Conservation (phyloP, 2,888 invertebrate genomes). For the Pocota personata region DNA sequence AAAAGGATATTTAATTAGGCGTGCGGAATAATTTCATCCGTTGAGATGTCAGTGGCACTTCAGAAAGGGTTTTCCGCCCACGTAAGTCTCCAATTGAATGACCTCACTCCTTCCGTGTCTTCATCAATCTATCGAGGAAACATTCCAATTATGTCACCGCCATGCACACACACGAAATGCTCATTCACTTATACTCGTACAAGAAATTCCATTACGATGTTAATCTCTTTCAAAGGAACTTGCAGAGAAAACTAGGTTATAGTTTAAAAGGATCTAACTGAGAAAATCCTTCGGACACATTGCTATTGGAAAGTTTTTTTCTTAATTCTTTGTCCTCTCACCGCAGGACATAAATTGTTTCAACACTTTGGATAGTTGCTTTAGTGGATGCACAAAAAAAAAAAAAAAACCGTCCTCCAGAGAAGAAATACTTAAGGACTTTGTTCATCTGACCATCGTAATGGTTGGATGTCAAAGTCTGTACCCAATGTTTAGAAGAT, state of each 20-base stretch:
- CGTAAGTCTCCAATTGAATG: constrained; percentile 43
- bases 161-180: constrained; percentile 23
- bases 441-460: constrained; percentile 21
- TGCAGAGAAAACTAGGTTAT: constrained; percentile 42
- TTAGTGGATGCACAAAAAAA: background rate
- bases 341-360: constrained; percentile 59
- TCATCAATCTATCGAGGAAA: constrained; percentile 20
- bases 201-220: constrained; percentile 60
- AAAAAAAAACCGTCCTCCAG: background rate
- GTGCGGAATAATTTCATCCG: constrained; percentile 55
- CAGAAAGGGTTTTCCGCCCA: constrained; percentile 31
- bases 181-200: background rate
- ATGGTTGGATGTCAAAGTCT: constrained; percentile 3
- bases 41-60: constrained; percentile 41
- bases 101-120: background rate
- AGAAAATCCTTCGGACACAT: constrained; percentile 59
- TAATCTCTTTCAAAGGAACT: constrained; percentile 57
- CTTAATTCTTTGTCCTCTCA: constrained; percentile 49
- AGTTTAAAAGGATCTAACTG: constrained; percentile 39
- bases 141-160: background rate
- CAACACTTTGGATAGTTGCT: constrained; percentile 50
- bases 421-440: constrained; percentile 21
- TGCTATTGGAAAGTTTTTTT: constrained; percentile 42
- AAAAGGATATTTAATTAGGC: constrained; percentile 68
- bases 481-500: background rate